A percentile compares a stretch with the other conserved stretches of the same genome.
These are phyloP conservation scores for Stegodyphus dumicola DNA, from an alignment of 1,140 invertebrate genomes.

Conservation along the genomic window DNA sequence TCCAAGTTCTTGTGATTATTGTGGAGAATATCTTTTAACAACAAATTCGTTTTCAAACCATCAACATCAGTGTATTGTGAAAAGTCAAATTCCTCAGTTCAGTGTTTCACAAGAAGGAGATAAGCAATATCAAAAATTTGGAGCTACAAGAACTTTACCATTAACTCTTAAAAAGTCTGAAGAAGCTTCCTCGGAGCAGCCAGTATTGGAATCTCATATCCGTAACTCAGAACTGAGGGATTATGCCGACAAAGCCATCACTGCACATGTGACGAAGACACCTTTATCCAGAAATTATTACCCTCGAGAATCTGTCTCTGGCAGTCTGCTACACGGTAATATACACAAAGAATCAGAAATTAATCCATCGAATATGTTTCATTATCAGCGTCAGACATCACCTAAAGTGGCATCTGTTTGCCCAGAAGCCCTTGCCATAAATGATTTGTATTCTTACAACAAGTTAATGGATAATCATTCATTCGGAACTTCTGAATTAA, in stretches of 20 bases:
- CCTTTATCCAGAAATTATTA: neutral
- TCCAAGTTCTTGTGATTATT: conserved; percentile 89
- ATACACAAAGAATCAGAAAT: neutral
- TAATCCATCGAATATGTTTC: conserved; percentile 30
- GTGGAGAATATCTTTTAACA: conserved; percentile 70
- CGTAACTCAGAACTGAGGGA: too few species aligned
- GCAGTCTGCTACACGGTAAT: neutral
- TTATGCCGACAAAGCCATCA: neutral
- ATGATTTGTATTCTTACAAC: conserved; percentile 34
- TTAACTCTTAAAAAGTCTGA: neutral
- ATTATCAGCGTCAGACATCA: conserved; percentile 57
- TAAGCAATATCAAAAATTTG: neutral
- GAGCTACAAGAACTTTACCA: neutral
- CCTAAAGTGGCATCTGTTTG: conserved; percentile 54
- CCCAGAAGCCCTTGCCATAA: conserved; percentile 71
- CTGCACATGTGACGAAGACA: neutral
- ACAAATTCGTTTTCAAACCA: neutral
- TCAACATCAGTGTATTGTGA: neutral
- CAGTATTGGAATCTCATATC: neutral
- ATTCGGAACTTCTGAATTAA: neutral
- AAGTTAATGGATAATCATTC: conserved; percentile 19
- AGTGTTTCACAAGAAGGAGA: neutral
- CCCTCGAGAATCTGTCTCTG: neutral
- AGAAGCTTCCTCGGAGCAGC: neutral
- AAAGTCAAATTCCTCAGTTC: neutral